Evolutionary conservation across 2,888 invertebrate species (phyloP).

Genomic region (Bembecia ichneumoniformis): DNA sequence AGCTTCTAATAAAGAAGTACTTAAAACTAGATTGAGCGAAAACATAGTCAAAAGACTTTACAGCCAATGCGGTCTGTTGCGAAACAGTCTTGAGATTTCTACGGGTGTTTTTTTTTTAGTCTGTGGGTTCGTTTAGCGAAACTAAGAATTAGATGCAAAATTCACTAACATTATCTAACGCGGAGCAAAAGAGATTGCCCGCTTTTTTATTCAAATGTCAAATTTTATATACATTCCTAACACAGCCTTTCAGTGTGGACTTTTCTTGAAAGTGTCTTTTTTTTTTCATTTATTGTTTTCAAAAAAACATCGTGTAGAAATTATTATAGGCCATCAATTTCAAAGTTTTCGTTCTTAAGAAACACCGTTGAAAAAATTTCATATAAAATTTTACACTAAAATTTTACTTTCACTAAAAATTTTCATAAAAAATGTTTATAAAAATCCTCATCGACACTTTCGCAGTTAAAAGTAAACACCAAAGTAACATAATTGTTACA

Average conservation of each 20-base stretch:
- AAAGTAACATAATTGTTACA: too few relatives aligned
- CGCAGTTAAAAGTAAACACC: too few relatives aligned
- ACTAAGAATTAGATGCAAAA: conserved; percentile 1
- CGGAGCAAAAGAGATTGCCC: too few relatives aligned
- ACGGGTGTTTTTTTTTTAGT: conserved; percentile 2
- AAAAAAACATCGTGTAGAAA: conserved; percentile 5
- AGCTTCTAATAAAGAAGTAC: not conserved
- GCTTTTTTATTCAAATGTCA: too few relatives aligned
- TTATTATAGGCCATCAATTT: conserved; percentile 17
- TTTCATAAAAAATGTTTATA: not conserved
- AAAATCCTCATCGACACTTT: not conserved
- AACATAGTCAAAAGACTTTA: conserved; percentile 29
- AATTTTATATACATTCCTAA: conserved; percentile 1
- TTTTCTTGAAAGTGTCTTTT: not conserved
- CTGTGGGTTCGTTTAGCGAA: conserved; percentile 5
- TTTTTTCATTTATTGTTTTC: not conserved
- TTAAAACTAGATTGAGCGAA: conserved; percentile 48
- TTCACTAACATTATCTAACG: too few relatives aligned
- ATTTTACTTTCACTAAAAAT: conserved; percentile 11
- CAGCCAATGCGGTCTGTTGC: conserved; percentile 10
- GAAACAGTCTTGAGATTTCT: conserved; percentile 18
- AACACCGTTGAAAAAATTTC: conserved; percentile 4
- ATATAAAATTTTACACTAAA: conserved; percentile 24
- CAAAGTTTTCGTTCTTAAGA: conserved; percentile 6
- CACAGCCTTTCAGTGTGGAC: conserved; percentile 6